These are phyloP conservation scores for Xanthia togata DNA, from an alignment of 2,888 invertebrate species.

Conservation along the genomic window DNA sequence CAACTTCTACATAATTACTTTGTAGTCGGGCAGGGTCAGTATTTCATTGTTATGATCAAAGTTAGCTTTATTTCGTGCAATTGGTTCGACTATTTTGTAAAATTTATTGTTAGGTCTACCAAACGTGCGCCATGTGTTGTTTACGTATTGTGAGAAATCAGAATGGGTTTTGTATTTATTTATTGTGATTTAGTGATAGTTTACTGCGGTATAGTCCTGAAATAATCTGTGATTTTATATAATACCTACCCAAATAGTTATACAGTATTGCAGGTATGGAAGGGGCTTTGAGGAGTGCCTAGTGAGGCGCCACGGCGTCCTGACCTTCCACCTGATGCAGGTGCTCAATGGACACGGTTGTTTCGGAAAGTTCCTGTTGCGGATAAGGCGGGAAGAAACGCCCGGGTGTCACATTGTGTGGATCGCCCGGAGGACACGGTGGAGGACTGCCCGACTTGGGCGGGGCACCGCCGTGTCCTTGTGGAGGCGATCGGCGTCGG, in stretches of 20 bases:
- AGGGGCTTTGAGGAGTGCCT: too few species aligned
- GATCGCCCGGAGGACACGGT: too few species aligned
- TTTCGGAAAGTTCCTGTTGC: too few species aligned
- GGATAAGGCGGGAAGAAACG: too few species aligned
- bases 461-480: too few species aligned
- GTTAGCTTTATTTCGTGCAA: conserved; percentile 69
- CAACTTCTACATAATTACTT: conserved; percentile 55
- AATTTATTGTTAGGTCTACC: conserved; percentile 59
- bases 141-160: conserved; percentile 38
- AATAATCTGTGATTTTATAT: conserved; percentile 1
- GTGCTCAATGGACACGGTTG: too few species aligned
- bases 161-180: conserved; percentile 34
- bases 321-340: too few species aligned
- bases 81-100: conserved; percentile 58
- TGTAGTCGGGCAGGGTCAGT: conserved; percentile 62
- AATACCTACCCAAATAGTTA: not conserved
- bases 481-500: too few species aligned
- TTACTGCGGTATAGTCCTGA: conserved; percentile 1
- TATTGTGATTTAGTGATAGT: conserved; percentile 40
- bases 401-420: too few species aligned
- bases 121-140: conserved; percentile 60
- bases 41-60: conserved; percentile 72
- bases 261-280: not conserved
- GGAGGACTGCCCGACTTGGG: too few species aligned
- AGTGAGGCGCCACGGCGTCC: too few species aligned